These are phyloP conservation scores for Lamellibrachia columna DNA, from an alignment of 2,888 invertebrate genomes.

Conservation along the genomic window DNA sequence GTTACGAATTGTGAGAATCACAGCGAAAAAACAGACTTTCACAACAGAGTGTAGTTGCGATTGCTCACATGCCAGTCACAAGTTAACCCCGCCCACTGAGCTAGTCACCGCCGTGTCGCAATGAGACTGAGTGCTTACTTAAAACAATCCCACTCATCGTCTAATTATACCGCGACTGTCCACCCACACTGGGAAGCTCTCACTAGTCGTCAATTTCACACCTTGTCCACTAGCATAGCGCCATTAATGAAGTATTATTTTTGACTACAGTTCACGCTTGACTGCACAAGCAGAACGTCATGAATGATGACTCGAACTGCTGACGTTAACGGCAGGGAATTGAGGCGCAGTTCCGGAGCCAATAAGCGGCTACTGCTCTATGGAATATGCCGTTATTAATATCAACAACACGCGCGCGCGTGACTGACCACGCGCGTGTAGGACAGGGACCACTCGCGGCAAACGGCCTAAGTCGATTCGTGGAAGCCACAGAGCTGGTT, in stretches of 20 bases:
- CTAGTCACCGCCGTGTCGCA: neutral
- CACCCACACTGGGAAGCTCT: neutral
- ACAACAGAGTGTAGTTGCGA: neutral
- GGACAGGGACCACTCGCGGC: neutral
- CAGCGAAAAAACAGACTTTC: neutral
- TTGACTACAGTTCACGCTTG: neutral
- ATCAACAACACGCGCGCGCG: neutral
- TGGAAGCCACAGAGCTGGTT: no score
- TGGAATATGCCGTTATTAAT: neutral
- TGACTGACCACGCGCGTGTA: neutral
- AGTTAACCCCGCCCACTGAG: neutral
- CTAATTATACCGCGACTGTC: neutral
- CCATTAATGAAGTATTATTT: neutral
- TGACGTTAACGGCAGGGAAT: neutral
- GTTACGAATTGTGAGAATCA: neutral
- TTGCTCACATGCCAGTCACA: neutral
- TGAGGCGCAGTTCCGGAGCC: neutral
- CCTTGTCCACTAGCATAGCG: neutral
- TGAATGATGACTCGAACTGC: neutral
- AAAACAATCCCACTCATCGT: neutral
- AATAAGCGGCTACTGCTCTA: neutral
- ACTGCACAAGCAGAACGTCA: neutral
- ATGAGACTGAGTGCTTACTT: neutral
- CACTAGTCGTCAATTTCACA: neutral
- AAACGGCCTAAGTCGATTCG: neutral